Evolutionary conservation across 2,797 vertebrate genomes (phyloP).

Genomic region (Tympanoctomys barrerae): DNA sequence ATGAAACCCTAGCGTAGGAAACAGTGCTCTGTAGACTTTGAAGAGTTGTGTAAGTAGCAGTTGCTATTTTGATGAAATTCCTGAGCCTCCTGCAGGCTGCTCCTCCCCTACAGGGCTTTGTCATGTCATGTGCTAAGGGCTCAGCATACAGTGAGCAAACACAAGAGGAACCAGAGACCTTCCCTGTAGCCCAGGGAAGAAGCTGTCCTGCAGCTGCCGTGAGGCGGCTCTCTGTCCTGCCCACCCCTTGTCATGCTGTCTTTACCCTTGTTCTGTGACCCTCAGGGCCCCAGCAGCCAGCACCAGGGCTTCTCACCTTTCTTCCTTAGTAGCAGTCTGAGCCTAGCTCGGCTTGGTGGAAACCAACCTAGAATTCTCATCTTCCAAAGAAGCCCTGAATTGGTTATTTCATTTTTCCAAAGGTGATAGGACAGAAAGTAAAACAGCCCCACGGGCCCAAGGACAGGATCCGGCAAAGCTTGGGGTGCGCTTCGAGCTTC

Average conservation of each 20-base stretch:
- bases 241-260: neutral
- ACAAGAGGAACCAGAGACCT: neutral
- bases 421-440: neutral
- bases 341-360: conserved; percentile 5
- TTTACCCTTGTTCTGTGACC: no score
- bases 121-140: neutral
- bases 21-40: neutral
- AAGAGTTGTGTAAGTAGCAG: neutral
- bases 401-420: conserved; percentile 63
- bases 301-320: neutral
- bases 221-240: neutral
- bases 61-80: neutral
- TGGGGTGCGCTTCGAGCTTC: conserved; percentile 4
- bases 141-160: neutral
- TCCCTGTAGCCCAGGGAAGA: neutral
- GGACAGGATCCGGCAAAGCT: neutral
- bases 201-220: neutral
- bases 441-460: neutral
- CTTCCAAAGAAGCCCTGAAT: conserved; percentile 66
- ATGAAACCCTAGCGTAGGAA: neutral
- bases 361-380: conserved; percentile 59
- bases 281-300: neutral
- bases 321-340: neutral
- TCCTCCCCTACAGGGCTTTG: neutral
- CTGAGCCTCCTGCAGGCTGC: neutral